Conservation (phyloP, 2,113 vertebrate genomes). For the Caloenas nicobarica region DNA sequence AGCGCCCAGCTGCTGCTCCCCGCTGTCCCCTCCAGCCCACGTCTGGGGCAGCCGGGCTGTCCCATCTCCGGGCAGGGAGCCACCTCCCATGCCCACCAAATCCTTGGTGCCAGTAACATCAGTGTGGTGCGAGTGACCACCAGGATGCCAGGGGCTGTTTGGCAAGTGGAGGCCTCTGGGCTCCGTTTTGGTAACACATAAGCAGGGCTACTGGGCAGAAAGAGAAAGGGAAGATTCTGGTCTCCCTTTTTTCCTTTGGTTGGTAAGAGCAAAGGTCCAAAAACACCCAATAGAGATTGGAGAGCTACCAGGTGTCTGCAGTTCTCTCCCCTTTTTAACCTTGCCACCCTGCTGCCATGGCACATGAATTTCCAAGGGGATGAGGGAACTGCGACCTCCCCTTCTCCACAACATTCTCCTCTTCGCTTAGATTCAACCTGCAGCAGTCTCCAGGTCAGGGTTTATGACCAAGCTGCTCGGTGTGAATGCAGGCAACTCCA, state of each 20-base stretch:
- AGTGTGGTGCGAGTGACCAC: accelerated
- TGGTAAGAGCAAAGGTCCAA: not conserved
- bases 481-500: not conserved
- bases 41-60: not conserved
- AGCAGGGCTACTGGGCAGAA: not conserved
- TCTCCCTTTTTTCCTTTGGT: not conserved
- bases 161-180: not conserved
- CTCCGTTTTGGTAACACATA: not conserved
- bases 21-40: not conserved
- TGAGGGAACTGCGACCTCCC: not conserved
- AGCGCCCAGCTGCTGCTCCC: not conserved
- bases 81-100: not conserved
- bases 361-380: not conserved
- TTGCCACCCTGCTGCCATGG: not conserved
- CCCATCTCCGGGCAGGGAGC: not conserved
- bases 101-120: not conserved
- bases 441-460: not conserved
- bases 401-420: not conserved
- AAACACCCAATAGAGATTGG: not conserved
- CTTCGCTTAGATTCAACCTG: not conserved
- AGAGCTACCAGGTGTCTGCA: not conserved
- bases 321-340: not conserved
- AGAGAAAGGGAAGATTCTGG: not conserved
- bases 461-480: not conserved
- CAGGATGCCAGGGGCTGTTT: not conserved